These are phyloP conservation scores for Drosophila pandora DNA, from an alignment of 1,140 invertebrate species.

Conservation along the genomic window DNA sequence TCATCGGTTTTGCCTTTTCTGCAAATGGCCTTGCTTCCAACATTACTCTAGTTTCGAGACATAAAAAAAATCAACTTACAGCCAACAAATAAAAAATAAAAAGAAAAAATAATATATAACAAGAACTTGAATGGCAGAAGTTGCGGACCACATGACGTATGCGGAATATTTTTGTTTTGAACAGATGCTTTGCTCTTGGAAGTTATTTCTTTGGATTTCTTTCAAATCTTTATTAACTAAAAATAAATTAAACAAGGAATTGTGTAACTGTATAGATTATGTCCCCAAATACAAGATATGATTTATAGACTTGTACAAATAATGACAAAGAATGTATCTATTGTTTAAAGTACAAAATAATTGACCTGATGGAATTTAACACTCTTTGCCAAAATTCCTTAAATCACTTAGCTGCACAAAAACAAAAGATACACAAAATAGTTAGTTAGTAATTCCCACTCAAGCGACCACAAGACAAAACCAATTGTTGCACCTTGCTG, in stretches of 20 bases:
- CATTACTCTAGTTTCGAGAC: constrained; percentile 38
- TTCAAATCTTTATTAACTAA: neutral
- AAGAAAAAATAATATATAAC: neutral
- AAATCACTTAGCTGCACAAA: neutral
- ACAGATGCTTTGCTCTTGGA: neutral
- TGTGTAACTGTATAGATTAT: neutral
- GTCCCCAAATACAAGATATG: neutral
- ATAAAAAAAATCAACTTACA: constrained; percentile 52
- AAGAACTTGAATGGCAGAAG: constrained; percentile 21
- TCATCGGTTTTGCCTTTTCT: constrained; percentile 33
- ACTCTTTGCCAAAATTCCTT: constrained; percentile 6
- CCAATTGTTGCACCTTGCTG: constrained; percentile 26
- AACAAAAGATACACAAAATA: constrained; percentile 9
- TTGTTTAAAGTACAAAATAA: neutral
- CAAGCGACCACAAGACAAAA: neutral
- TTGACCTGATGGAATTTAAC: constrained; percentile 6
- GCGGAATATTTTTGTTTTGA: constrained; percentile 12
- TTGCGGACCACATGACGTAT: constrained; percentile 55
- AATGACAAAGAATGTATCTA: neutral
- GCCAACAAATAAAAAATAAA: constrained; percentile 17
- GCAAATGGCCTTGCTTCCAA: constrained; percentile 54
- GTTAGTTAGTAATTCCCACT: neutral
- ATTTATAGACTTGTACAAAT: constrained; percentile 1
- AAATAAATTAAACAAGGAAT: too few relatives aligned
- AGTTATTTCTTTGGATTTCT: neutral